Evolutionary conservation across 2,113 vertebrate genomes (phyloP), one percentile per base, ranked within the genome.

Genomic region (Nothocercus julius): DNA sequence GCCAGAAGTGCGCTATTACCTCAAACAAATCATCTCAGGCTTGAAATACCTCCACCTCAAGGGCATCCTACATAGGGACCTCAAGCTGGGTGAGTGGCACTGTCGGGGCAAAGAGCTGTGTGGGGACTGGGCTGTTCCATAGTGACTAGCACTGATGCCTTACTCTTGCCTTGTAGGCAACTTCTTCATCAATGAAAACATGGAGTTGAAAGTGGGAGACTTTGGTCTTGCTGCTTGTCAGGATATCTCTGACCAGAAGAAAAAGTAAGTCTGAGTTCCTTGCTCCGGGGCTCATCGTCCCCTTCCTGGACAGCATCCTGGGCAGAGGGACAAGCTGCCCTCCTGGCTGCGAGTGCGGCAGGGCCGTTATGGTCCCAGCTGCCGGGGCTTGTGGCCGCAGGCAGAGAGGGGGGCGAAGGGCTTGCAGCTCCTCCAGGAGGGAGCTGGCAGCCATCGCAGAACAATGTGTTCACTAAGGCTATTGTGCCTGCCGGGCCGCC

Each of bases 181-280:
- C 96, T 99, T 99, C 94, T 99, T 99, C 98, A 98, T 99, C 95
- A 99, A 99, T n/a, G 99, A 99, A 96, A 98, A 99, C 97, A 99
- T 99, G 99, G 99, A 99, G 83, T 97, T 99, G 93, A 99, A 99
- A 92, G 97, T 99, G 85, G 99, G 99, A 70, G 99, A 99, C 95
- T 99, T 99, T 42, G 99, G 99, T 8, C 98, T 99, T 27, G 99
- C 99, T 77, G 98, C 99, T 45, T 98, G 98, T 63, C 98, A 99
- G 95, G 98, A 99, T 82, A 98, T 98, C 1, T 98, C 97, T 3
- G 99, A 99, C 49, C 98, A 98, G 90, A 98, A 99, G 81, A 99
- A 99, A 97, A 99, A 99, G 99, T 99, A 80, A 94, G 98, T 97
- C 67, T 73, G 85, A 78, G n/a, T 89, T 53, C 16, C 36, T 10